phyloP scores from a whole-genome alignment of 2,113 vertebrate species.

The Platichthys flesus region DNA sequence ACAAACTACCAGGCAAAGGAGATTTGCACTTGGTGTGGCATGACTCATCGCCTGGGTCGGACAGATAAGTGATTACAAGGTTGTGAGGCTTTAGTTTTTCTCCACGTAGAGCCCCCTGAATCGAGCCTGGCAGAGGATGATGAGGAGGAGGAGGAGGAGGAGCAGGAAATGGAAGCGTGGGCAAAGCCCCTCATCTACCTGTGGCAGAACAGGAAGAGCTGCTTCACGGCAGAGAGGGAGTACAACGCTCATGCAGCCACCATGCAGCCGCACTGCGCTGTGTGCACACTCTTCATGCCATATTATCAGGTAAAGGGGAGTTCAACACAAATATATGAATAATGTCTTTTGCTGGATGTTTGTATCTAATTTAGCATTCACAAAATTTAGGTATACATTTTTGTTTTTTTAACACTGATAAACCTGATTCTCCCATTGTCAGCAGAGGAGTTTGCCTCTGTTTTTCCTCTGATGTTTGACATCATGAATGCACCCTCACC shows the following conservation, averaged over 20 bases:
- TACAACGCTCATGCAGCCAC: slow-evolving; percentile 88
- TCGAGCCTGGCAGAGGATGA: slow-evolving; percentile 78
- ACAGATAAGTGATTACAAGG: slow-evolving; percentile 14
- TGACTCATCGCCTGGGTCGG: slow-evolving; percentile 10
- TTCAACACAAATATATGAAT: slow-evolving; percentile 1
- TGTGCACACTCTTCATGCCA: slow-evolving; percentile 95
- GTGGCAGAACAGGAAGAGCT: slow-evolving; percentile 88
- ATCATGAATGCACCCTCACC: too few relatives aligned
- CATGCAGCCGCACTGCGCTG: slow-evolving; percentile 89
- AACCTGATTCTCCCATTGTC: not conserved
- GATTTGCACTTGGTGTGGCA: slow-evolving; percentile 1
- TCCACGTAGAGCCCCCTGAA: slow-evolving; percentile 85
- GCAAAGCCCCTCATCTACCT: slow-evolving; percentile 91
- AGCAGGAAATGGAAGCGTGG: slow-evolving; percentile 90
- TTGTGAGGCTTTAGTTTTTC: slow-evolving; percentile 46
- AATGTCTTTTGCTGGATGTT: not conserved
- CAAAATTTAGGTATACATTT: not conserved
- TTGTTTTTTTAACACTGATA: not conserved
- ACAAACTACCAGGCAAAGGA: slow-evolving; percentile 17
- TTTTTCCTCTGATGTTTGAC: not conserved
- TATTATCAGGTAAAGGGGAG: slow-evolving; percentile 89
- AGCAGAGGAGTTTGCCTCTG: not conserved
- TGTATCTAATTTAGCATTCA: not conserved
- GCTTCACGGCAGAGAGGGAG: slow-evolving; percentile 91
- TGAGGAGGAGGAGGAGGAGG: slow-evolving; percentile 79